Evolutionary conservation across 1,140 invertebrate species (phyloP).

Genomic region (Listronotus bonariensis): DNA sequence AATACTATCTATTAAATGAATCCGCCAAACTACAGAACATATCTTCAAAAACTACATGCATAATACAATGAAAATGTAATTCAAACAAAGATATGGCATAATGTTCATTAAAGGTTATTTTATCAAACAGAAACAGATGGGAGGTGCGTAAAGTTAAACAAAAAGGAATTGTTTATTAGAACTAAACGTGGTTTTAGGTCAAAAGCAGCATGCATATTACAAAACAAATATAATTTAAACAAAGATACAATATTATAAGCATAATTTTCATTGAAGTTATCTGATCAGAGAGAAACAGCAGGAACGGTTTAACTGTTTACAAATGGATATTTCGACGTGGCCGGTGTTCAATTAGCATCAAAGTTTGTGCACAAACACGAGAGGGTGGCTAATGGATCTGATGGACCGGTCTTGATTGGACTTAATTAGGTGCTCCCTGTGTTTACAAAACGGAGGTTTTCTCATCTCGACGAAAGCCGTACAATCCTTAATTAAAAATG

Average conservation of each 20-base stretch:
- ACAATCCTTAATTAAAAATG: slow-evolving; percentile 14
- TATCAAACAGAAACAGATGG: too few relatives aligned
- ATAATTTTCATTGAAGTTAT: slow-evolving; percentile 24
- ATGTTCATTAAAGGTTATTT: too few relatives aligned
- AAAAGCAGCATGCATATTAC: too few relatives aligned
- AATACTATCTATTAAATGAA: too few relatives aligned
- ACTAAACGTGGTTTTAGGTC: too few relatives aligned
- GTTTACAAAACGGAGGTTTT: slow-evolving; percentile 47
- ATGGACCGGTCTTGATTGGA: slow-evolving; percentile 60
- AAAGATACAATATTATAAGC: not conserved
- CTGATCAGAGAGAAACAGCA: slow-evolving; percentile 19
- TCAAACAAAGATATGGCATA: too few relatives aligned
- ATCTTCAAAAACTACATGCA: too few relatives aligned
- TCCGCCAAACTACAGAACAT: too few relatives aligned
- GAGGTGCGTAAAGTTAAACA: too few relatives aligned
- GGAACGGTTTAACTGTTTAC: slow-evolving; percentile 44
- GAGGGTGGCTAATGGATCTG: slow-evolving; percentile 57
- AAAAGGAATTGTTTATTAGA: too few relatives aligned
- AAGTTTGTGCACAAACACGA: slow-evolving; percentile 55
- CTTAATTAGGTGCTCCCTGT: slow-evolving; percentile 59
- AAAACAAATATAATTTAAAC: too few relatives aligned
- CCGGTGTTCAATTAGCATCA: slow-evolving; percentile 54
- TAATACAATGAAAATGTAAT: too few relatives aligned
- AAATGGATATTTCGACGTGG: slow-evolving; percentile 45
- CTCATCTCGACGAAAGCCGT: not conserved